A percentile compares a stretch with the other conserved stretches of the same genome.
These are phyloP conservation scores for Scaptomyza reducta DNA, from an alignment of 2,888 invertebrate species.

Conservation along the genomic window DNA sequence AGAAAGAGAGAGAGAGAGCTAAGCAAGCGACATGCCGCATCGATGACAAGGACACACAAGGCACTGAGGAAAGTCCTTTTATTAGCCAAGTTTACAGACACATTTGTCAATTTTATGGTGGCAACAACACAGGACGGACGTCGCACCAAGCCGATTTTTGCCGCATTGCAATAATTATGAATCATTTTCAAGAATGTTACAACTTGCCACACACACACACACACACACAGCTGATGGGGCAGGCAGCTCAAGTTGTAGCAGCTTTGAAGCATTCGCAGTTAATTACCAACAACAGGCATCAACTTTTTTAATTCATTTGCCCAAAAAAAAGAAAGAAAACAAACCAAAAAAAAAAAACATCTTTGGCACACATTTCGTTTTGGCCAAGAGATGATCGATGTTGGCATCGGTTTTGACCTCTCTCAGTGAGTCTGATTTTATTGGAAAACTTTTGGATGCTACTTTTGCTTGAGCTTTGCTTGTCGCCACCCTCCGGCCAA, in stretches of 20 bases:
- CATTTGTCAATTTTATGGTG: slow-evolving; percentile 81
- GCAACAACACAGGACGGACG: slow-evolving; percentile 55
- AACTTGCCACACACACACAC: background rate
- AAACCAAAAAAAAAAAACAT: background rate
- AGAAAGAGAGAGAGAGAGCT: no score
- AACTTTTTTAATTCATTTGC: slow-evolving; percentile 77
- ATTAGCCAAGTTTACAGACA: slow-evolving; percentile 81
- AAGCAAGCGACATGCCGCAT: slow-evolving; percentile 21
- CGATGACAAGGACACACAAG: slow-evolving; percentile 16
- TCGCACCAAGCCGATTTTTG: slow-evolving; percentile 55
- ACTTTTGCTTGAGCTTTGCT: background rate
- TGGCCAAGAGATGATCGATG: slow-evolving; percentile 65
- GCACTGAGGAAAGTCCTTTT: slow-evolving; percentile 44
- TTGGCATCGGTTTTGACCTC: slow-evolving; percentile 70
- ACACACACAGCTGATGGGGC: background rate
- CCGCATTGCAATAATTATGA: slow-evolving; percentile 80
- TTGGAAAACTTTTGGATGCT: slow-evolving; percentile 72
- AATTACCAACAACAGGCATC: slow-evolving; percentile 61
- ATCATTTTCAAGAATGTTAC: slow-evolving; percentile 56
- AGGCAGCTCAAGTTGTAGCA: background rate
- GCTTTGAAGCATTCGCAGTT: slow-evolving; percentile 51
- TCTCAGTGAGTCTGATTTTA: slow-evolving; percentile 71
- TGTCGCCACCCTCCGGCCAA: slow-evolving; percentile 47
- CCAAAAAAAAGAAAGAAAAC: slow-evolving; percentile 31
- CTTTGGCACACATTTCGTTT: slow-evolving; percentile 53